Base-by-base conservation (phyloP, 2,113 vertebrate species). In the rabbit (Oryctolagus cuniculus) region DNA sequence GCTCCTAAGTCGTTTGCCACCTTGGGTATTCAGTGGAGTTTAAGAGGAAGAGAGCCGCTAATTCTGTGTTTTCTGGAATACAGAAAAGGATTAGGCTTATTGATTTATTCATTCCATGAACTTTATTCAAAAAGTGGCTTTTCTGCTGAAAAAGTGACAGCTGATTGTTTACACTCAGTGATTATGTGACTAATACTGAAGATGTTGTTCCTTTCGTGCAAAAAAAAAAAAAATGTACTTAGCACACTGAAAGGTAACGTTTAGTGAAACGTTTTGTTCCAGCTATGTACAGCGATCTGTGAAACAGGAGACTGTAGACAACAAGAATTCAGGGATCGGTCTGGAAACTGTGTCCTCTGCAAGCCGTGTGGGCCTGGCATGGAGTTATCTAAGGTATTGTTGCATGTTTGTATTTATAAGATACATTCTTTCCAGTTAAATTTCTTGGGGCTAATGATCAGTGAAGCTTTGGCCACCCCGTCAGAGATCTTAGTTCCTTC, bases 351-450 rank as follows among this genome's bases (percentile, higher is more conserved):
- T 94, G 95, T 98, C 87, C 98, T 98, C 84, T 99, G 99, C 98
- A 98, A 98, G 95, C 99, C 99, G 79, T 99, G 99, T 90, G 99
- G 99, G n/a, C 99, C 99, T 8, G 99, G 99, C 96, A 99, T 99
- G 98, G 99, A 99, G 91, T 98, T 99, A 31, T 99, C 99, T 88
- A 99, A 99, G 99, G 99, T 99, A 98, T 88, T 64, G 27, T 27
- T 10, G 36, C 10, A 1, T 1, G n/a, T 73, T 31, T 51, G 73
- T 94, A 9, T 75, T 53, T 80, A 80, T 83, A n/a, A 38, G 77
- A 34, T 51, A 10, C 4, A 1, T 88, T 73, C 31, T 79, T 73
- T 74, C 27, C 10, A 67, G 25, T 61, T 82, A 7, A 83, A 36
- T 79, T 44, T 53, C 49, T 78, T 77, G 29, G 49, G 15, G 80